These are phyloP conservation scores for Phoenoteleia sp. DNA, from an alignment of 2,888 invertebrate genomes.

Conservation along the genomic window DNA sequence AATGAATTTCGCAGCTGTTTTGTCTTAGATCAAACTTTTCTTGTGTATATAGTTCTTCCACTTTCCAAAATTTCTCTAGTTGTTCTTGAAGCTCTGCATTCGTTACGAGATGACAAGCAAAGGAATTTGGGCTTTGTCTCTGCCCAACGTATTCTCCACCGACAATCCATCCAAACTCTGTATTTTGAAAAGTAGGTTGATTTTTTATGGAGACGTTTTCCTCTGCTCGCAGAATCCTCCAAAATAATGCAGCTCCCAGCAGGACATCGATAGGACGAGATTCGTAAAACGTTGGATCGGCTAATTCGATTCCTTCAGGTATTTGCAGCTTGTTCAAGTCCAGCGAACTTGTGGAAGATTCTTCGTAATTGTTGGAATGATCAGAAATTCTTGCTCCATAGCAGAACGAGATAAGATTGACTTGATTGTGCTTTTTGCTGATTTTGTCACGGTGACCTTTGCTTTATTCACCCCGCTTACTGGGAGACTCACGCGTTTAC, in stretches of 20 bases:
- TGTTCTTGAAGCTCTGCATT: neutral
- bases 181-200: slow-evolving; percentile 1
- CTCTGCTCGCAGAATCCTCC: neutral
- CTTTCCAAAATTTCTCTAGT: neutral
- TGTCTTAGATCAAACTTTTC: neutral
- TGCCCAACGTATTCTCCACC: neutral
- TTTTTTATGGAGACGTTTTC: neutral
- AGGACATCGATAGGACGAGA: neutral
- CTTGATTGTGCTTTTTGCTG: neutral
- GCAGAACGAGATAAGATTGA: neutral
- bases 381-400: neutral
- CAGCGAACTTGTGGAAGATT: neutral
- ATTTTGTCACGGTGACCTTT: neutral
- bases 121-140: neutral
- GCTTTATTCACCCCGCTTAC: neutral
- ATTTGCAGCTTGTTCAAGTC: neutral
- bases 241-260: slow-evolving; percentile 7
- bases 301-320: neutral
- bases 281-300: neutral
- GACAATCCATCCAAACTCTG: slow-evolving; percentile 6
- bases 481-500: neutral
- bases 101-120: neutral
- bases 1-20: neutral
- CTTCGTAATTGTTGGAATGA: neutral
- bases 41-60: neutral